These are phyloP conservation scores for Pseudopleuronectes americanus DNA, from an alignment of 2,797 vertebrate species.

Conservation along the genomic window DNA sequence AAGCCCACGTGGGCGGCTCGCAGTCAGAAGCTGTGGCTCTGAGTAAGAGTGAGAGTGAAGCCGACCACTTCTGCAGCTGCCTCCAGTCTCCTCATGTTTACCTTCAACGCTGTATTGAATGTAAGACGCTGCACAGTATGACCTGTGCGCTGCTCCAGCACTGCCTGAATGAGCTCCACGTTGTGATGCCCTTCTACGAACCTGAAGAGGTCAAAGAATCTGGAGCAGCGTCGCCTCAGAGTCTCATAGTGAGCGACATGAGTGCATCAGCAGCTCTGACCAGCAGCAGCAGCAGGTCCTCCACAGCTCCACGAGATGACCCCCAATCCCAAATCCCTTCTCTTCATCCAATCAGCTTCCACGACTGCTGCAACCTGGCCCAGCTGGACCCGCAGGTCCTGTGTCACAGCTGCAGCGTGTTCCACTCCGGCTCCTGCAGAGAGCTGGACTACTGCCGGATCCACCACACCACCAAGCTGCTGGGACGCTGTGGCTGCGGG, in stretches of 20 bases:
- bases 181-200: rapidly evolving
- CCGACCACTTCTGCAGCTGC: conserved; percentile 43
- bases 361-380: conserved; percentile 58
- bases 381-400: conserved; percentile 47
- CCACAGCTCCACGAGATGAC: conserved; percentile 16
- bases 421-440: conserved; percentile 66
- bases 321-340: background rate
- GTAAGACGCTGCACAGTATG: conserved; percentile 40
- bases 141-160: conserved; percentile 1
- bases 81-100: rapidly evolving
- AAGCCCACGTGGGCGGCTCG: background rate
- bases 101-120: conserved; percentile 39
- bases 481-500: conserved; percentile 53
- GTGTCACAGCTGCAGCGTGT: conserved; percentile 69
- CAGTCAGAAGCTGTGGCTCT: background rate
- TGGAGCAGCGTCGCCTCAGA: conserved; percentile 2
- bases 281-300: conserved; percentile 2
- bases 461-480: background rate
- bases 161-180: background rate
- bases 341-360: conserved; percentile 50
- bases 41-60: background rate
- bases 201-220: background rate
- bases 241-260: background rate
- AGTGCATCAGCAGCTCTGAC: background rate
- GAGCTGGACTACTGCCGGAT: conserved; percentile 13